Conservation (phyloP, 2,888 invertebrate genomes). For the Stenurella melanura region DNA sequence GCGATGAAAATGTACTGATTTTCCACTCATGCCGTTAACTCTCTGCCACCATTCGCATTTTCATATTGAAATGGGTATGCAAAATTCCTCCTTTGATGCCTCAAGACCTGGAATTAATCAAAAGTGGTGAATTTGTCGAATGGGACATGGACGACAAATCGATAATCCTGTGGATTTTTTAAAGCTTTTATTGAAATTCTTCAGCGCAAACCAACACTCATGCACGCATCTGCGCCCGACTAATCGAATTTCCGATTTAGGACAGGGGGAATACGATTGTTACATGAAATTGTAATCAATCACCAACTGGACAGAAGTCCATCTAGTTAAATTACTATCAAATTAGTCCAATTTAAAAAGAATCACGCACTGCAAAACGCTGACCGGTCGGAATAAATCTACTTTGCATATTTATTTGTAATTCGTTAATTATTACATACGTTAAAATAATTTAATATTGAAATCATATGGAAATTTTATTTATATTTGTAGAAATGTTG, state of each 20-base stretch:
- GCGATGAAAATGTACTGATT: background rate
- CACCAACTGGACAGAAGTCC: slow-evolving; percentile 45
- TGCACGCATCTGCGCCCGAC: slow-evolving; percentile 47
- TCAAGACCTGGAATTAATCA: slow-evolving; percentile 55
- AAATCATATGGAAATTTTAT: slow-evolving; percentile 33
- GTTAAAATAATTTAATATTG: slow-evolving; percentile 27
- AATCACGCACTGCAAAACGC: slow-evolving; percentile 45
- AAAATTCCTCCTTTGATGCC: slow-evolving; percentile 41
- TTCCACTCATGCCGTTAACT: background rate
- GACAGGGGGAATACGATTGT: slow-evolving; percentile 33
- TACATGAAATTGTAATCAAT: slow-evolving; percentile 53
- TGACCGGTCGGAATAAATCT: slow-evolving; percentile 26
- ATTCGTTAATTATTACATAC: slow-evolving; percentile 37
- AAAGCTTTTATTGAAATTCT: slow-evolving; percentile 62
- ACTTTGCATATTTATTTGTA: slow-evolving; percentile 36
- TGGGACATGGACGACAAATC: slow-evolving; percentile 58
- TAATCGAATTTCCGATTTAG: slow-evolving; percentile 53
- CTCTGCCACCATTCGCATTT: slow-evolving; percentile 14
- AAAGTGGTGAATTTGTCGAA: slow-evolving; percentile 58
- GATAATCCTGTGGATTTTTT: slow-evolving; percentile 60
- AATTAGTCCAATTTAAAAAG: slow-evolving; percentile 52
- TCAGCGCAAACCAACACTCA: slow-evolving; percentile 45
- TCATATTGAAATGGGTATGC: slow-evolving; percentile 42
- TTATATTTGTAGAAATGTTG: background rate
- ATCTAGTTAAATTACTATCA: slow-evolving; percentile 42